These are phyloP conservation scores for Allacma fusca DNA, from an alignment of 2,888 invertebrate genomes.

Conservation along the genomic window DNA sequence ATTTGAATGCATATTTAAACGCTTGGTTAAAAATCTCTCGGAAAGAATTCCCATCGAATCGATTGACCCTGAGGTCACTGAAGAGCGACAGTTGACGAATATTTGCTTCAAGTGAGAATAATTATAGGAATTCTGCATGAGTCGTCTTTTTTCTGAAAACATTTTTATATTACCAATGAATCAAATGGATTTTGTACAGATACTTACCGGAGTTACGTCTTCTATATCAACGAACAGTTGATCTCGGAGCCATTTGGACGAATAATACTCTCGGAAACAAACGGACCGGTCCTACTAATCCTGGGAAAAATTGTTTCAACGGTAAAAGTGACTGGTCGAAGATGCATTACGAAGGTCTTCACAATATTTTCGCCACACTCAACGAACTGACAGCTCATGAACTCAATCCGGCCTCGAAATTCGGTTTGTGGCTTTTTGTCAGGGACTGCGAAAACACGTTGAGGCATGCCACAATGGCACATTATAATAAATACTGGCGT, in stretches of 20 bases:
- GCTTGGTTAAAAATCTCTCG: background rate
- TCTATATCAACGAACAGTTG: constrained; percentile 55
- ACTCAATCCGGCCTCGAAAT: constrained; percentile 50
- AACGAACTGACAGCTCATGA: constrained; percentile 43
- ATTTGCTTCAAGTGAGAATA: constrained; percentile 26
- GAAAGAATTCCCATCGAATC: background rate
- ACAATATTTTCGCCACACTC: constrained; percentile 35
- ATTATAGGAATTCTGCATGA: background rate
- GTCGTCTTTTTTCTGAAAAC: background rate
- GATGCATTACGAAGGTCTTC: background rate
- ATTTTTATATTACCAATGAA: background rate
- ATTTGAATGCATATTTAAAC: constrained; percentile 49
- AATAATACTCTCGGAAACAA: constrained; percentile 53
- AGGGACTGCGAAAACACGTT: constrained; percentile 47
- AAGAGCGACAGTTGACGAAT: constrained; percentile 32
- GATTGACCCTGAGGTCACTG: constrained; percentile 13
- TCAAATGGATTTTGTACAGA: background rate
- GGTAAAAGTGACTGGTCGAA: background rate
- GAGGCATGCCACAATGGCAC: constrained; percentile 53
- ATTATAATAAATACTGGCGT: constrained; percentile 56
- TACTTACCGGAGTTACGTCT: constrained; percentile 25
- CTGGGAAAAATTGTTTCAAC: background rate
- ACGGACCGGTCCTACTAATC: constrained; percentile 41
- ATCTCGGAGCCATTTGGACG: constrained; percentile 53
- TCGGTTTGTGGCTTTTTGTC: constrained; percentile 57